Base-by-base conservation (phyloP, 2,888 invertebrate genomes). In the Germaria angustata region DNA sequence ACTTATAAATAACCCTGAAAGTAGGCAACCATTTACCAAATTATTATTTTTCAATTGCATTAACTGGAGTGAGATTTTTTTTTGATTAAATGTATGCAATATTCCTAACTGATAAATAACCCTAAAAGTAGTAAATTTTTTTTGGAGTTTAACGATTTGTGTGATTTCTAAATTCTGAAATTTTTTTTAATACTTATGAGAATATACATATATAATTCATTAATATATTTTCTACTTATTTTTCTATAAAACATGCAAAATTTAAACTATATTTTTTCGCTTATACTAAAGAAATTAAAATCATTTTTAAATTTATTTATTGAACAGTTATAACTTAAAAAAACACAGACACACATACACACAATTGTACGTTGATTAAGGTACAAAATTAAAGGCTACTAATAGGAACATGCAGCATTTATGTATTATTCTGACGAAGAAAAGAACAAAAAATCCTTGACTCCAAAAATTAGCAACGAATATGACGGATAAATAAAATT, bases 381-480 rank as follows among this genome's bases (percentile, higher is more conserved):
- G 9, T 28, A 28, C 4, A 28, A 28, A 6, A 11, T 13, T 53
- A 15, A 15, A 61, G 0, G 20, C 51, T 69, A 68, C 17, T 20
- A 24, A 34, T n/a, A 69, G 41, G 57, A 66, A 72, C 77, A 77
- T 77, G 77, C 77, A 77, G 34, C 20, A 7, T 51, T 51, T 61
- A n/a, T n/a, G n/a, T n/a, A 39, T 55, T 68, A 32, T 55, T 32
- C 39, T 22, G 34, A 34, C n/a, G 17, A 32, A 15, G 17, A 1
- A 46, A 39, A 15, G 6, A 28, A 28, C 28, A 68, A 73, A 59
- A 61, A 32, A 63, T 71, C 69, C 68, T 75, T 57, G 55, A 49
- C 24, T 80, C 69, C 80, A 46, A 39, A 49, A 57, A 66, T 80
- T 80, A 80, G 79, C 79, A 80, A 80, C 66, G 41, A 59, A 49